Conservation (phyloP, 2,888 invertebrate species). For the Drosophila koepferae region DNA sequence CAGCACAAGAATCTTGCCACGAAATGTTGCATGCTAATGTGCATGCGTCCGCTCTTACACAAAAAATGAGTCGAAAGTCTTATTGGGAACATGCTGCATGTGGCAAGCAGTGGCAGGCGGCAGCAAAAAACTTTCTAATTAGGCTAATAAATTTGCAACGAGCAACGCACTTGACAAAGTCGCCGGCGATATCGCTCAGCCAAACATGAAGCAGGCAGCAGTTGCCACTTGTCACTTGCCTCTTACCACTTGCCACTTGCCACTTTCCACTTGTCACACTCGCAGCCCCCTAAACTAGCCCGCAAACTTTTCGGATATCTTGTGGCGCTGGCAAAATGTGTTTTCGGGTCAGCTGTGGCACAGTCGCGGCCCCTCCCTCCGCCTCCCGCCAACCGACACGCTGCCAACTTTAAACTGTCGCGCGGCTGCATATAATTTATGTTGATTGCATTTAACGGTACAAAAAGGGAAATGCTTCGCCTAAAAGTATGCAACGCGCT, state of each 20-base stretch:
- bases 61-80: conserved; percentile 21
- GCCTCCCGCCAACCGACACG: background rate
- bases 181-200: conserved; percentile 58
- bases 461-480: conserved; percentile 29
- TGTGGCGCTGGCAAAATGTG: conserved; percentile 77
- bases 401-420: conserved; percentile 5
- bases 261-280: background rate
- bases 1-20: conserved; percentile 76
- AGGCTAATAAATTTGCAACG: conserved; percentile 81
- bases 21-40: conserved; percentile 77
- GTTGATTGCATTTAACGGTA: conserved; percentile 79
- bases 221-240: background rate
- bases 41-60: conserved; percentile 43
- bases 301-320: conserved; percentile 65
- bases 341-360: conserved; percentile 82
- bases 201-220: conserved; percentile 54
- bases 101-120: conserved; percentile 32
- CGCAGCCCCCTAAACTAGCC: conserved; percentile 5
- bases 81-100: background rate
- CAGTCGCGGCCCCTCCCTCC: background rate
- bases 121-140: conserved; percentile 82
- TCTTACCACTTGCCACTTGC: background rate
- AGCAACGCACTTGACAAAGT: conserved; percentile 76
- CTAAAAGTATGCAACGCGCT: conserved; percentile 62
- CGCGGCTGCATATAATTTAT: conserved; percentile 75